Evolutionary conservation across 2,888 invertebrate genomes (phyloP).

Genomic region (Dicycla oo): DNA sequence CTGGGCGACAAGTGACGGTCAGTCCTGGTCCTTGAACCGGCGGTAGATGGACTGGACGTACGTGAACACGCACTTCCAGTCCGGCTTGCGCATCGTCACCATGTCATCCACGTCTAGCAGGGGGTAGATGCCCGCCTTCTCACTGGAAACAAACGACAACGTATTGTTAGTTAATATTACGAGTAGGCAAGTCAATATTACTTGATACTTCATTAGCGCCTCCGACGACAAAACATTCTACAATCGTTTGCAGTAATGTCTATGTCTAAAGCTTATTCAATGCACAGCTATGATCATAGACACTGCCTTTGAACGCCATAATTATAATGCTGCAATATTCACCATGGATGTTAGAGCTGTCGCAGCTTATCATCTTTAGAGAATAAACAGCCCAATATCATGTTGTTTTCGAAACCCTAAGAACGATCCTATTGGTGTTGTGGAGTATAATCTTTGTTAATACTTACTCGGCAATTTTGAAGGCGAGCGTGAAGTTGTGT

Average conservation of each 20-base stretch:
- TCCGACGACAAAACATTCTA: neutral
- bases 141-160: slow-evolving; percentile 91
- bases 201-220: neutral
- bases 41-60: slow-evolving; percentile 99
- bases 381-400: no score
- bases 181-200: neutral
- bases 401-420: neutral
- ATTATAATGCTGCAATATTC: neutral
- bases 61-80: slow-evolving; percentile 99
- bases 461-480: slow-evolving; percentile 99
- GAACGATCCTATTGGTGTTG: neutral
- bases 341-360: neutral
- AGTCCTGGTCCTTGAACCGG: slow-evolving; percentile 95
- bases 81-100: slow-evolving; percentile 99
- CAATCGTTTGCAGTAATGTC: neutral
- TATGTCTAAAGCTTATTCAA: neutral
- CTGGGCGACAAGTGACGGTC: slow-evolving; percentile 59
- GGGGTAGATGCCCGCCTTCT: slow-evolving; percentile 99
- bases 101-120: slow-evolving; percentile 99
- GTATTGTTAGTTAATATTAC: neutral
- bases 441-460: neutral
- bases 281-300: neutral
- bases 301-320: no score
- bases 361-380: neutral
- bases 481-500: slow-evolving; percentile 99